Percentiles rank a stretch among this genome's conserved stretches.
Conservation (phyloP, 1,140 invertebrate genomes). For the Berghia stephanieae region DNA sequence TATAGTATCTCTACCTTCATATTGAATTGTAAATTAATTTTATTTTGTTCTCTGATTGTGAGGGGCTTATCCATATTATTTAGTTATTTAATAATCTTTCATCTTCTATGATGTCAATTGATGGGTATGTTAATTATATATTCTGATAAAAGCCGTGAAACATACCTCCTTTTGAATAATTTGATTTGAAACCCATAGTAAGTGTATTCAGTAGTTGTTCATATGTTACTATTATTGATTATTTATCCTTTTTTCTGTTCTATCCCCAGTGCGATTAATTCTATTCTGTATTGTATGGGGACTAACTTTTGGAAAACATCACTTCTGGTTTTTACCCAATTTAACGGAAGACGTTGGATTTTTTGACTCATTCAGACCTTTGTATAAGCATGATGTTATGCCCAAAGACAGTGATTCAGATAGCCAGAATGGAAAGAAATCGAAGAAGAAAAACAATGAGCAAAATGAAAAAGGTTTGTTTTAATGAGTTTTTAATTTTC, state of each 20-base stretch:
- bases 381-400: conserved; percentile 76
- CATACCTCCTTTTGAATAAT: too few species aligned
- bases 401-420: conserved; percentile 46
- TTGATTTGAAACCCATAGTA: too few species aligned
- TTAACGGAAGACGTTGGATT: conserved; percentile 98
- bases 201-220: not conserved
- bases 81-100: too few species aligned
- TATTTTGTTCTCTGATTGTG: too few species aligned
- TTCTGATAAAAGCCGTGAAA: too few species aligned
- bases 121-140: too few species aligned
- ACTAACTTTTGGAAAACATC: conserved; percentile 87
- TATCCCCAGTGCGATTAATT: conserved; percentile 78
- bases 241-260: not conserved
- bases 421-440: conserved; percentile 82
- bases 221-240: not conserved
- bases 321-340: conserved; percentile 97
- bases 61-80: too few species aligned
- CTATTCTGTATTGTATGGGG: conserved; percentile 93
- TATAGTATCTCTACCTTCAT: too few species aligned
- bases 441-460: conserved; percentile 70
- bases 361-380: conserved; percentile 97
- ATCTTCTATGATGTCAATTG: too few species aligned
- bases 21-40: too few species aligned
- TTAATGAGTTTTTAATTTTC: too few species aligned
- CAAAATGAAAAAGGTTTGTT: conserved; percentile 85